Evolutionary conservation across 2,797 vertebrate genomes (phyloP).

Genomic region (Morelia viridis): DNA sequence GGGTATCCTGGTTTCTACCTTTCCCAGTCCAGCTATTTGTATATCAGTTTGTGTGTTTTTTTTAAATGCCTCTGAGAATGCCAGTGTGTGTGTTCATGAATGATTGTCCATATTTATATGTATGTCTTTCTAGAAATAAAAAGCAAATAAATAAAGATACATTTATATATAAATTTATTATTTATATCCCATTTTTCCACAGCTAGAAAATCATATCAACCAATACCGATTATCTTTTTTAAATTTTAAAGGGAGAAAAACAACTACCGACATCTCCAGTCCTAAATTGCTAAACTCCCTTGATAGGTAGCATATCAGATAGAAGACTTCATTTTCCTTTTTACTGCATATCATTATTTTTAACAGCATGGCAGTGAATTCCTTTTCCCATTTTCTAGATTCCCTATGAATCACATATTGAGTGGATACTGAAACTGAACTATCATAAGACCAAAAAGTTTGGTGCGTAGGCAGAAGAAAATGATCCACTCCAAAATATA

Average conservation of each 20-base stretch:
- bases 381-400: background rate
- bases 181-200: background rate
- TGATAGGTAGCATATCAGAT: background rate
- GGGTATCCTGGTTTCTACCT: background rate
- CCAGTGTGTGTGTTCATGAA: background rate
- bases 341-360: slow-evolving; percentile 1
- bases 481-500: background rate
- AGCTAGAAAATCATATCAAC: too few relatives aligned
- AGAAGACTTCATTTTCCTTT: background rate
- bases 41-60: background rate
- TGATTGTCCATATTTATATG: too few relatives aligned
- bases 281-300: background rate
- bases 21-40: background rate
- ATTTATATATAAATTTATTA: background rate
- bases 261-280: background rate
- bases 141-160: background rate
- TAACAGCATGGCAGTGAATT: slow-evolving; percentile 6
- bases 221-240: too few relatives aligned
- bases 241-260: too few relatives aligned
- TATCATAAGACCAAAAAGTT: background rate
- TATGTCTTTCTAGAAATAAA: too few relatives aligned
- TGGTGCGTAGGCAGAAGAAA: too few relatives aligned
- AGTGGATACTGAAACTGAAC: background rate
- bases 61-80: background rate
- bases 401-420: background rate